These are phyloP conservation scores for Rugalucina vietnamica DNA, from an alignment of 2,888 invertebrate genomes.

Conservation along the genomic window DNA sequence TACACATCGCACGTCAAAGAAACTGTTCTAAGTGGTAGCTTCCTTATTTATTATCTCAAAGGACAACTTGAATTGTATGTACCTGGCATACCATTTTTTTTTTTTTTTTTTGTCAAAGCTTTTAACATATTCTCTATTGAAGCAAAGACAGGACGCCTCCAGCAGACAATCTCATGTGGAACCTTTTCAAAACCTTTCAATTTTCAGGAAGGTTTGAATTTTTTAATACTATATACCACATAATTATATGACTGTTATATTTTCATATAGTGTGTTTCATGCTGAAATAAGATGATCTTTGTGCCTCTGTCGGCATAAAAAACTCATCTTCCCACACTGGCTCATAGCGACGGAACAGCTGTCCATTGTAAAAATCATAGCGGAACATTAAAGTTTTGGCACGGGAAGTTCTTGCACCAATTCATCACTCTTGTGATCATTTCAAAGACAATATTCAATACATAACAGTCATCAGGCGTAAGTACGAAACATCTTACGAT, in stretches of 20 bases:
- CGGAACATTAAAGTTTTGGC: not conserved
- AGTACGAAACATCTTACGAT: not conserved
- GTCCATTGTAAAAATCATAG: not conserved
- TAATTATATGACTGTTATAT: too few relatives aligned
- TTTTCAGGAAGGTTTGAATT: too few relatives aligned
- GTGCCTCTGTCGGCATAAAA: not conserved
- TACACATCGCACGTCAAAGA: too few relatives aligned
- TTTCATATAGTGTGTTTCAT: too few relatives aligned
- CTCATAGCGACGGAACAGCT: not conserved
- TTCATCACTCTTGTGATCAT: constrained; percentile 12
- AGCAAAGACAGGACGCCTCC: too few relatives aligned
- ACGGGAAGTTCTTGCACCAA: not conserved
- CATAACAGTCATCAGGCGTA: not conserved
- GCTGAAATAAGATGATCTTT: not conserved
- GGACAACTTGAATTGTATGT: not conserved
- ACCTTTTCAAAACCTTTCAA: too few relatives aligned
- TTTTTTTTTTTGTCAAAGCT: too few relatives aligned
- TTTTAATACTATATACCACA: too few relatives aligned
- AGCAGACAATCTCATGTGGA: too few relatives aligned
- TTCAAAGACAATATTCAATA: constrained; percentile 6
- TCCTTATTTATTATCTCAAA: not conserved
- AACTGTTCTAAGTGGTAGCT: not conserved
- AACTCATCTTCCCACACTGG: not conserved
- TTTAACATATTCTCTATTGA: too few relatives aligned
- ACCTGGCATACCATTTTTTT: too few relatives aligned